Evolutionary conservation across 2,113 vertebrate species (phyloP).

Genomic region (Pelodiscus sinensis): DNA sequence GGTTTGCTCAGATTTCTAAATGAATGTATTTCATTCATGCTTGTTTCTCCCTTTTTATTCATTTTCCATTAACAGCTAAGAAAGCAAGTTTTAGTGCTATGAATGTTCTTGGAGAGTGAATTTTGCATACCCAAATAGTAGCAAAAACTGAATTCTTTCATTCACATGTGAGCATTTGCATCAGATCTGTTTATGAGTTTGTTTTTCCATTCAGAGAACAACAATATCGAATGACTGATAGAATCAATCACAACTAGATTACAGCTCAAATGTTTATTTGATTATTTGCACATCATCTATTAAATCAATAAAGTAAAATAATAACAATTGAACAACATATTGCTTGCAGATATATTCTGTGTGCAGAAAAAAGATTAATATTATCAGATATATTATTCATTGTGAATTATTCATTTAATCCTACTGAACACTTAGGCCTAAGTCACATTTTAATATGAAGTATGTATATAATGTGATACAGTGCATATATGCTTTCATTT

Average conservation of each 20-base stretch:
- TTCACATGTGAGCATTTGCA: not conserved
- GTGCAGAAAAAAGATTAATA: not conserved
- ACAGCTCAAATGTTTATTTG: not conserved
- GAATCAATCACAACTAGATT: not conserved
- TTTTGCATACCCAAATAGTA: not conserved
- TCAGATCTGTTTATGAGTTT: not conserved
- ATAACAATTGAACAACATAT: not conserved
- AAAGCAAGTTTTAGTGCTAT: not conserved
- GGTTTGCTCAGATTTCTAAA: not conserved
- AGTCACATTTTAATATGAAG: not conserved
- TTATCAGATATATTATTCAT: slow-evolving; percentile 15
- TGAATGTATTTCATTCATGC: not conserved
- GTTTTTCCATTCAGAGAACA: not conserved
- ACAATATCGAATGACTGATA: not conserved
- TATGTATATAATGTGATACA: not conserved
- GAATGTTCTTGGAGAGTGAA: not conserved
- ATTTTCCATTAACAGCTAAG: not conserved
- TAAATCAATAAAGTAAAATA: not conserved
- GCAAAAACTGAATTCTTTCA: not conserved
- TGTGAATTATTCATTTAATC: not conserved
- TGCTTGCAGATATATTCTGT: not conserved
- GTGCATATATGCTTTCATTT: not conserved
- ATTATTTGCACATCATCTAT: not conserved
- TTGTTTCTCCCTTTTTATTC: not conserved
- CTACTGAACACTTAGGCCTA: not conserved